phyloP scores from a whole-genome alignment of 2,888 invertebrate genomes.

The Chymomyza amoena region DNA sequence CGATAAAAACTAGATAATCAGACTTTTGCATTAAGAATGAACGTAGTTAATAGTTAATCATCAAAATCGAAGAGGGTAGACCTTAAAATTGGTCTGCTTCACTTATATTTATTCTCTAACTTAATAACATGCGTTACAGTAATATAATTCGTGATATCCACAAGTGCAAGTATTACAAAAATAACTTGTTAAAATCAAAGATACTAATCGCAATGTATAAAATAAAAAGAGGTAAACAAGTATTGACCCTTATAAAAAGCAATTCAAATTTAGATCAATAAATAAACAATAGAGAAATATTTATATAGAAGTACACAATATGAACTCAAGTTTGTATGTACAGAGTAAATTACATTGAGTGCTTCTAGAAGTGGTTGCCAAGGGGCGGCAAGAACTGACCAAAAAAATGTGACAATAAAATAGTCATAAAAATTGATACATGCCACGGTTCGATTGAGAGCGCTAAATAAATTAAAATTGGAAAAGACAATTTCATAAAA shows the following conservation, averaged over 20 bases:
- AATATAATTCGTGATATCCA: too few relatives aligned
- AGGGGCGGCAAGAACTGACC: conserved; percentile 39
- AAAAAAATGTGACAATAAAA: conserved; percentile 39
- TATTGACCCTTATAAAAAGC: not conserved
- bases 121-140: too few relatives aligned
- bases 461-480: conserved; percentile 43
- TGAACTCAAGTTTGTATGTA: not conserved
- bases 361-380: not conserved
- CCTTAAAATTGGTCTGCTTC: too few relatives aligned
- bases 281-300: not conserved
- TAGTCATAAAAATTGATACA: conserved; percentile 30
- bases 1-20: too few relatives aligned
- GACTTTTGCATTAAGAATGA: too few relatives aligned
- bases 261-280: not conserved
- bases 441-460: not conserved
- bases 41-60: too few relatives aligned
- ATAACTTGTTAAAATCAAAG: too few relatives aligned
- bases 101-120: too few relatives aligned
- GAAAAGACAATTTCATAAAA: conserved; percentile 61
- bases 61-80: too few relatives aligned
- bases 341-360: not conserved
- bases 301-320: too few relatives aligned
- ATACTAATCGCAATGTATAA: too few relatives aligned
- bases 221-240: not conserved
- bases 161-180: too few relatives aligned